These are phyloP conservation scores for Synodontis membranacea DNA, from an alignment of 2,113 vertebrate genomes.

Conservation along the genomic window DNA sequence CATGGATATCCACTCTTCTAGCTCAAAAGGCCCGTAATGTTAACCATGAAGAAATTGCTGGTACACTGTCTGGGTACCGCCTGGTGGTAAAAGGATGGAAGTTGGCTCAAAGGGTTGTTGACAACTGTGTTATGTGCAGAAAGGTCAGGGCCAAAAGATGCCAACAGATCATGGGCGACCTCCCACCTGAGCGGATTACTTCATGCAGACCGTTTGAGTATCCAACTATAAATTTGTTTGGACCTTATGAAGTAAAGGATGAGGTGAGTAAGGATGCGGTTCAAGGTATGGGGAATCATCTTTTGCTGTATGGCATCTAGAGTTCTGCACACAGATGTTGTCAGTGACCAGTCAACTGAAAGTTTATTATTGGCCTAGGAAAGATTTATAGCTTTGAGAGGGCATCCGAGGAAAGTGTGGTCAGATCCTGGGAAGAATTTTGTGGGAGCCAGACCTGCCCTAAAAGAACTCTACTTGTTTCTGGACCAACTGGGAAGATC, in stretches of 20 bases:
- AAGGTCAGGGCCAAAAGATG: slow-evolving; percentile 20
- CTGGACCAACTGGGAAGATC: background rate
- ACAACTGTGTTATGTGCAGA: slow-evolving; percentile 25
- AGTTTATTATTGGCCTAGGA: slow-evolving; percentile 44
- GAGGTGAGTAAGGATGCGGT: background rate
- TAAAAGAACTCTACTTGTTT: background rate
- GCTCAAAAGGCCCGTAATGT: background rate
- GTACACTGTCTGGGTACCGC: slow-evolving; percentile 9
- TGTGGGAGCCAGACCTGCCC: background rate
- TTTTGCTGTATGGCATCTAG: slow-evolving; percentile 44
- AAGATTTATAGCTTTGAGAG: slow-evolving; percentile 37
- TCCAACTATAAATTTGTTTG: slow-evolving; percentile 42
- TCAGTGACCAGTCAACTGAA: slow-evolving; percentile 33
- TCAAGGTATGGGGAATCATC: slow-evolving; percentile 41
- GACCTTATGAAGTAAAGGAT: slow-evolving; percentile 40
- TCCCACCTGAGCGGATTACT: background rate
- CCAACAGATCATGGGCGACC: slow-evolving; percentile 34
- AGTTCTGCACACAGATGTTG: slow-evolving; percentile 34
- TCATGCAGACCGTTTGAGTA: slow-evolving; percentile 36
- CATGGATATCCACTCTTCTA: slow-evolving; percentile 35
- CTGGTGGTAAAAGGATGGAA: slow-evolving; percentile 29
- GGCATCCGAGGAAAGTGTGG: slow-evolving; percentile 43
- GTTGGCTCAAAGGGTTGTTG: slow-evolving; percentile 23
- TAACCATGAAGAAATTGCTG: slow-evolving; percentile 38
- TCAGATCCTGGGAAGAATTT: slow-evolving; percentile 30